phyloP scores from a whole-genome alignment of 2,888 invertebrate species.

The Luffia ferchaultella region DNA sequence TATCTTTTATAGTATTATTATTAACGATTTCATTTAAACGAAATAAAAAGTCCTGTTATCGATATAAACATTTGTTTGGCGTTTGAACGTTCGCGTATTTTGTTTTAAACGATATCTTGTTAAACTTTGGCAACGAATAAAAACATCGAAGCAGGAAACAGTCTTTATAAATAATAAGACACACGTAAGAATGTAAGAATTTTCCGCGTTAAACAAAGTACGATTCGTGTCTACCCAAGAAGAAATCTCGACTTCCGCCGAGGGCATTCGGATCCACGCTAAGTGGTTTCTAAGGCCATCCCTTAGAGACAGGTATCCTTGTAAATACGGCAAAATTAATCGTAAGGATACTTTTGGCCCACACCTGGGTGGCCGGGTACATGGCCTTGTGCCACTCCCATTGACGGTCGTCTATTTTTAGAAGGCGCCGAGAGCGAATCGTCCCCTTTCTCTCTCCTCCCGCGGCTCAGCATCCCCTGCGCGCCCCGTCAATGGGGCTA shows the following conservation, averaged over 20 bases:
- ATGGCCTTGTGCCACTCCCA: constrained; percentile 54
- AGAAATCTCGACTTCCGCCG: neutral
- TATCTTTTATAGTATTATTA: no score
- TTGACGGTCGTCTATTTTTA: constrained; percentile 55
- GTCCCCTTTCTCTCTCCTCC: constrained; percentile 19
- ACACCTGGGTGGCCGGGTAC: constrained; percentile 32
- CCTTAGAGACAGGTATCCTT: constrained; percentile 22
- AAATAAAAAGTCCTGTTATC: no score
- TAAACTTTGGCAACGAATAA: no score
- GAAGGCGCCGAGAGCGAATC: constrained; percentile 22
- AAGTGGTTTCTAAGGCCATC: constrained; percentile 36
- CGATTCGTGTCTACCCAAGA: no score
- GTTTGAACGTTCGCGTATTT: no score
- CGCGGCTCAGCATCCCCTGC: constrained; percentile 22
- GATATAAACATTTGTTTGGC: no score
- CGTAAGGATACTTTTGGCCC: constrained; percentile 42
- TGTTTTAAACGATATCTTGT: no score
- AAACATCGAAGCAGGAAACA: no score
- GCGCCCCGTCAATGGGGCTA: constrained; percentile 44
- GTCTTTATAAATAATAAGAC: no score
- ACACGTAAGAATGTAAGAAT: no score
- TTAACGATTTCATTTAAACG: no score
- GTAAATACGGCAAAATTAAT: constrained; percentile 47
- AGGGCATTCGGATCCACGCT: constrained; percentile 26
- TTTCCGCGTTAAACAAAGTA: no score